Conservation (phyloP, 2,888 invertebrate genomes). For the Gymnosoma rotundatum region DNA sequence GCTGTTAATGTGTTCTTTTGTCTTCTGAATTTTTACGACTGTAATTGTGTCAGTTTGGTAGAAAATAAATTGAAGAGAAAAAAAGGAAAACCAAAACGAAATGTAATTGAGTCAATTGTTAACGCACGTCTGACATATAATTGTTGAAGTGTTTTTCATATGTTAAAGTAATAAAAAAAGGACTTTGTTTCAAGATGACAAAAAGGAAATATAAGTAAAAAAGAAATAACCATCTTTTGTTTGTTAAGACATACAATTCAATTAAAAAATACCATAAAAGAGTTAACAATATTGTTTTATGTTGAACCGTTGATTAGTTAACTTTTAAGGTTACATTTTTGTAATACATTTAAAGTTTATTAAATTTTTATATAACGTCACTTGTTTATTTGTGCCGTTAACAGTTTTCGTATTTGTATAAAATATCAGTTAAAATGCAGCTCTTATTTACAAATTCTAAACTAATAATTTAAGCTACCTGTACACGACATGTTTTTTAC, state of each 20-base stretch:
- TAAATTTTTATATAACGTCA: not conserved
- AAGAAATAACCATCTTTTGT: not conserved
- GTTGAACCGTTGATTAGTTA: not conserved
- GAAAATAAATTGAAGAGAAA: not conserved
- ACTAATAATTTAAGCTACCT: slow-evolving; percentile 55
- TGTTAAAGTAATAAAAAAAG: slow-evolving; percentile 18
- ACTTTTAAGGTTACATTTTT: no score
- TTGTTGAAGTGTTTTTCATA: slow-evolving; percentile 33
- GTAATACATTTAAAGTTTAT: no score
- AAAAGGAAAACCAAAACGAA: not conserved
- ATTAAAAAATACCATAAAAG: slow-evolving; percentile 17
- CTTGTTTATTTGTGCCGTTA: not conserved
- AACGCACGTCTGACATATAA: slow-evolving; percentile 56
- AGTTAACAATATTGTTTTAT: not conserved
- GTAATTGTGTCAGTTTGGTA: slow-evolving; percentile 48
- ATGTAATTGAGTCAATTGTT: slow-evolving; percentile 66
- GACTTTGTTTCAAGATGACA: not conserved
- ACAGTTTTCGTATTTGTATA: not conserved
- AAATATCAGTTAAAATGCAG: slow-evolving; percentile 43
- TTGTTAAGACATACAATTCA: slow-evolving; percentile 30
- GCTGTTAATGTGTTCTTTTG: slow-evolving; percentile 49
- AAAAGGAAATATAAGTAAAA: not conserved
- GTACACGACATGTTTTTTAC: no score
- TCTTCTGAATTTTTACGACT: not conserved
- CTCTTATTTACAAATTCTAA: slow-evolving; percentile 37